A percentile compares a stretch with the other conserved stretches of the same genome.
These are phyloP conservation scores for Phyllostomus discolor DNA, from an alignment of 2,113 vertebrate species.

Conservation along the genomic window DNA sequence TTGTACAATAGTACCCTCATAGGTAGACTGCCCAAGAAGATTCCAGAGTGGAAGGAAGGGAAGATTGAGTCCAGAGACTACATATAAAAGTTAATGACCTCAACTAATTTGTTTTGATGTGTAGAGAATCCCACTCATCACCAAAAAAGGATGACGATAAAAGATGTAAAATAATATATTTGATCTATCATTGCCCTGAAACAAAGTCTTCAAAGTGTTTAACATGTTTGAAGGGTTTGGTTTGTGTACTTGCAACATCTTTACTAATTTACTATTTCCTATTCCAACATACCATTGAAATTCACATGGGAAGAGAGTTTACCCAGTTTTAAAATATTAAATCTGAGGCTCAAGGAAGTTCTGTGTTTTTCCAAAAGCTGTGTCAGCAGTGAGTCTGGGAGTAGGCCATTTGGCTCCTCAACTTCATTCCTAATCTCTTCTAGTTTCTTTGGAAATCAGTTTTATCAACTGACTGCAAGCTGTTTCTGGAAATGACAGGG, in stretches of 20 bases:
- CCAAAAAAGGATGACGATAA: conserved; percentile 14
- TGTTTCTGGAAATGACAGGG: not conserved
- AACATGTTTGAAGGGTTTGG: not conserved
- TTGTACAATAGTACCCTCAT: not conserved
- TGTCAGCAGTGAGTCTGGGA: not conserved
- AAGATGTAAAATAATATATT: not conserved
- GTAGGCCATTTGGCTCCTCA: not conserved
- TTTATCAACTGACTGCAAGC: not conserved
- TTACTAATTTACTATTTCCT: conserved; percentile 31
- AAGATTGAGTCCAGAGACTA: not conserved
- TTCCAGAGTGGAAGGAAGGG: not conserved
- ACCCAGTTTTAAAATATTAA: conserved; percentile 17
- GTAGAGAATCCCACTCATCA: conserved; percentile 4
- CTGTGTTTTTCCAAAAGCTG: not conserved
- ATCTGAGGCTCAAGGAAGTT: not conserved
- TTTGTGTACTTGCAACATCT: not conserved
- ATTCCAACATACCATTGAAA: not conserved
- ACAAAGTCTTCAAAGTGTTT: not conserved
- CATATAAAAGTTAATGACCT: not conserved
- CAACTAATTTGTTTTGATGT: not conserved
- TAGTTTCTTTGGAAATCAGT: not conserved
- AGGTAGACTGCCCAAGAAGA: not conserved
- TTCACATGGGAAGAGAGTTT: not conserved
- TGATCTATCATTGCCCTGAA: conserved; percentile 15
- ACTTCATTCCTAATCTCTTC: not conserved